A percentile compares a stretch with the other conserved stretches of the same genome.
phyloP scores from a whole-genome alignment of 1,140 invertebrate species.

The Euura saliciscinereae region DNA sequence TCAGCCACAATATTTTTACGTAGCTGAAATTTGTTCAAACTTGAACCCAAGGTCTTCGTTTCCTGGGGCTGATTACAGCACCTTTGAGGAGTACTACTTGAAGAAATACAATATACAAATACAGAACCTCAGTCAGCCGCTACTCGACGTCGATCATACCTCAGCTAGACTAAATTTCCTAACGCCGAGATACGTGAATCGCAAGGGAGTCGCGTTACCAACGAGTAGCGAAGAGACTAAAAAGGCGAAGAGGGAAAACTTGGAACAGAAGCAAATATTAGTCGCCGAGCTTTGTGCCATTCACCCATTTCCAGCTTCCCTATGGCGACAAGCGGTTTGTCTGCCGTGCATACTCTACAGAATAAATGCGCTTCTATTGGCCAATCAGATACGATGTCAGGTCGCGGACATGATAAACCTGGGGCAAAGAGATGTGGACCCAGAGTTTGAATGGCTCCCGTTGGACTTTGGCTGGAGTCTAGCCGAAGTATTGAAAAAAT shows the following conservation, averaged over 20 bases:
- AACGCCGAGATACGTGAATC: slow-evolving; percentile 93
- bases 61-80: slow-evolving; percentile 88
- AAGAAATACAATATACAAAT: slow-evolving; percentile 92
- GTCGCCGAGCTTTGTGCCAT: slow-evolving; percentile 96
- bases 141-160: slow-evolving; percentile 98
- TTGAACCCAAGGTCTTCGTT: slow-evolving; percentile 91
- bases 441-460: slow-evolving; percentile 78
- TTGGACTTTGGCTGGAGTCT: slow-evolving; percentile 94
- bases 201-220: slow-evolving; percentile 93
- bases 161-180: slow-evolving; percentile 95
- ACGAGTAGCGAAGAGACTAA: slow-evolving; percentile 91
- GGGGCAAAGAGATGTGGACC: slow-evolving; percentile 66
- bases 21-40: slow-evolving; percentile 91
- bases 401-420: slow-evolving; percentile 82
- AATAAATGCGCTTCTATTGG: slow-evolving; percentile 90
- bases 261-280: slow-evolving; percentile 97
- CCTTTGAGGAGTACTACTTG: slow-evolving; percentile 95
- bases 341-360: slow-evolving; percentile 95
- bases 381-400: slow-evolving; percentile 87
- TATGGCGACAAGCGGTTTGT: slow-evolving; percentile 97
- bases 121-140: slow-evolving; percentile 86
- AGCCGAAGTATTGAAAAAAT: slow-evolving; percentile 78
- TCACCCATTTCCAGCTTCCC: slow-evolving; percentile 94
- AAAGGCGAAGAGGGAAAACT: slow-evolving; percentile 84
- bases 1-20: slow-evolving; percentile 95